Evolutionary conservation across 2,888 invertebrate species (phyloP).

Genomic region (Drosophila fulvimacula): DNA sequence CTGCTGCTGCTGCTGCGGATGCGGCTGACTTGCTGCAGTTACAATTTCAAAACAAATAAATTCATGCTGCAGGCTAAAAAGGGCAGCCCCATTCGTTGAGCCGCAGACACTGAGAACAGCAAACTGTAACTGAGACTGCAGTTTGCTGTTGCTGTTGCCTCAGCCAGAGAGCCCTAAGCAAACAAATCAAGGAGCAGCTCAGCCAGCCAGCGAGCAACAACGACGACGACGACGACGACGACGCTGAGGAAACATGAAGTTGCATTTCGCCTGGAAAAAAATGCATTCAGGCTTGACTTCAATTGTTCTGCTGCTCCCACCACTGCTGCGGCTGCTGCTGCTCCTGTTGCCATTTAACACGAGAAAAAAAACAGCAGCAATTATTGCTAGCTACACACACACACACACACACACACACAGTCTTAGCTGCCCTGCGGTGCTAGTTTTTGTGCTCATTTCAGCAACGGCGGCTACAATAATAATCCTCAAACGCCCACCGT

Average conservation of each 20-base stretch:
- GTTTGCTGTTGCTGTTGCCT: slow-evolving; percentile 19
- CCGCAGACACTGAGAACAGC: slow-evolving; percentile 40
- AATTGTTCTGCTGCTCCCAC: slow-evolving; percentile 61
- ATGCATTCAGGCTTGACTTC: slow-evolving; percentile 73
- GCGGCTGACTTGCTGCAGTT: slow-evolving; percentile 68
- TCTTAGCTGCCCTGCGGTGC: slow-evolving; percentile 30
- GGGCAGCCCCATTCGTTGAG: slow-evolving; percentile 64
- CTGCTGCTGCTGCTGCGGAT: slow-evolving; percentile 32
- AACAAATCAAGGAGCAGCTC: slow-evolving; percentile 77
- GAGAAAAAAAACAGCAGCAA: slow-evolving; percentile 61
- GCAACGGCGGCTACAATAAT: slow-evolving; percentile 66
- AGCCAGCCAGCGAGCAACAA: slow-evolving; percentile 39
- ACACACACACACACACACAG: slow-evolving; percentile 22
- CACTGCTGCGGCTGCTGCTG: slow-evolving; percentile 30
- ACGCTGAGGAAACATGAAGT: slow-evolving; percentile 48
- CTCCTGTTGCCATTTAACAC: slow-evolving; percentile 60
- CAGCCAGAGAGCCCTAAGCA: slow-evolving; percentile 57
- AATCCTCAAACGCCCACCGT: slow-evolving; percentile 59
- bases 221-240: slow-evolving; percentile 9
- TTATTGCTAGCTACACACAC: slow-evolving; percentile 57
- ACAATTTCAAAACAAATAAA: slow-evolving; percentile 80
- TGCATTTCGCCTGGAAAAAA: slow-evolving; percentile 47
- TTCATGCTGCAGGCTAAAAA: slow-evolving; percentile 77
- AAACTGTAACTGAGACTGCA: slow-evolving; percentile 43
- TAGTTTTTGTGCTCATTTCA: slow-evolving; percentile 59